phyloP scores from a whole-genome alignment of 2,888 invertebrate genomes.

The Mythimna impura region DNA sequence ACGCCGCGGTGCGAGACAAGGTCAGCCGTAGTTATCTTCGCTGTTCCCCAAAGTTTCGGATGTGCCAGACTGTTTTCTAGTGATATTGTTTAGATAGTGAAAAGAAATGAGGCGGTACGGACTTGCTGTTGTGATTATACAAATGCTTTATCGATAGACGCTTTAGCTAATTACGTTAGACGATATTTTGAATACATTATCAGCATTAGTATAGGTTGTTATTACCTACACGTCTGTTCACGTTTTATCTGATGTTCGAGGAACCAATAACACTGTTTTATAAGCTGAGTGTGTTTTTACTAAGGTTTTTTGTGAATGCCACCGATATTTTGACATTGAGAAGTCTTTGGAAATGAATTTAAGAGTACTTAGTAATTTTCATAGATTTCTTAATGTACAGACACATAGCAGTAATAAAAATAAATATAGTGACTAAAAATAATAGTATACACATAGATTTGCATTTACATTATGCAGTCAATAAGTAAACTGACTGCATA shows the following conservation, averaged over 20 bases:
- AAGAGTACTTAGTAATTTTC: slow-evolving; percentile 62
- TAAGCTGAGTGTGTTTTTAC: slow-evolving; percentile 77
- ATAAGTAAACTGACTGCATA: slow-evolving; percentile 60
- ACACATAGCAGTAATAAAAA: slow-evolving; percentile 62
- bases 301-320: slow-evolving; percentile 72
- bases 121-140: slow-evolving; percentile 89
- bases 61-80: slow-evolving; percentile 88
- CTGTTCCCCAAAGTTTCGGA: slow-evolving; percentile 89
- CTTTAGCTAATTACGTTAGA: slow-evolving; percentile 87
- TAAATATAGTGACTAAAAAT: slow-evolving; percentile 66
- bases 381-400: slow-evolving; percentile 68
- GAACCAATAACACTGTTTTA: slow-evolving; percentile 82
- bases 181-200: slow-evolving; percentile 86
- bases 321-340: slow-evolving; percentile 62
- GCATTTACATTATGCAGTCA: slow-evolving; percentile 66
- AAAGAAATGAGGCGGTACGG: slow-evolving; percentile 82
- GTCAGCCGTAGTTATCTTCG: slow-evolving; percentile 89
- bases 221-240: slow-evolving; percentile 75
- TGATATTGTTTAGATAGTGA: slow-evolving; percentile 88
- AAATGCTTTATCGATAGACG: slow-evolving; percentile 89
- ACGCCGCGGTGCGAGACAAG: slow-evolving; percentile 84
- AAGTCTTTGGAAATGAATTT: slow-evolving; percentile 69
- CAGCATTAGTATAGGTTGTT: slow-evolving; percentile 78
- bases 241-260: slow-evolving; percentile 78
- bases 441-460: slow-evolving; percentile 68